Base-by-base conservation (phyloP, 1,140 invertebrate species). In the Calliphora vicina region DNA sequence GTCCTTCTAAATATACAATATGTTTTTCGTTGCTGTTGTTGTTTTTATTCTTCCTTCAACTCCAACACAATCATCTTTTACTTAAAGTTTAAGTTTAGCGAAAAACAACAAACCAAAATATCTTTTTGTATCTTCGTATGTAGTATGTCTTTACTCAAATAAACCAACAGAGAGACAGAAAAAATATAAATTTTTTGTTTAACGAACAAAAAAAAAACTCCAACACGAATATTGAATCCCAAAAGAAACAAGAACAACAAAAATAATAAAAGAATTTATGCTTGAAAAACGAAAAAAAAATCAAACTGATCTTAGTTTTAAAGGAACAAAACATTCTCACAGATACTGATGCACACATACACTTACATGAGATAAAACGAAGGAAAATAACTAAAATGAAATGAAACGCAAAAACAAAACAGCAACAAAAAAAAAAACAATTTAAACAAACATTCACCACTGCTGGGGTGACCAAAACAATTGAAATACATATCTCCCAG, bases 61-160 rank as follows among this genome's bases (percentile, higher is more conserved):
- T 78, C 74, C 74, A 78, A 78, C 74, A 78, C 74, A 43, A 42
- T 78, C 74, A 43, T 43, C 74, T 74, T 35, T 74, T 74, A 15
- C 45, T 50, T 50, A 50, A n/a, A 50, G 13, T 50, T 13, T 50
- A 50, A 50, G 17, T 50, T 50, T 17, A 50, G 12, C 45, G 35
- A 35, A 35, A 50, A 45, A 45, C 12, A n/a, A 50, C 12, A 50
- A 50, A 50, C 45, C 17, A 15, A 50, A 50, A 50, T 50, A 50
- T 50, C n/a, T n/a, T n/a, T n/a, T n/a, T n/a, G n/a, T n/a, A n/a
- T n/a, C n/a, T n/a, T n/a, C n/a, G n/a, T n/a, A n/a, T n/a, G n/a
- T n/a, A n/a, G 45, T 50, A 8, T 35, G 35, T 35, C 35, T 35
- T 35, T 35, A 35, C 35, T 35, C 35, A 35, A 35, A 50, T 50